A percentile compares a stretch with the other conserved stretches of the same genome.
Conservation (phyloP, 2,113 vertebrate species). For the Sebastes schlegelii region DNA sequence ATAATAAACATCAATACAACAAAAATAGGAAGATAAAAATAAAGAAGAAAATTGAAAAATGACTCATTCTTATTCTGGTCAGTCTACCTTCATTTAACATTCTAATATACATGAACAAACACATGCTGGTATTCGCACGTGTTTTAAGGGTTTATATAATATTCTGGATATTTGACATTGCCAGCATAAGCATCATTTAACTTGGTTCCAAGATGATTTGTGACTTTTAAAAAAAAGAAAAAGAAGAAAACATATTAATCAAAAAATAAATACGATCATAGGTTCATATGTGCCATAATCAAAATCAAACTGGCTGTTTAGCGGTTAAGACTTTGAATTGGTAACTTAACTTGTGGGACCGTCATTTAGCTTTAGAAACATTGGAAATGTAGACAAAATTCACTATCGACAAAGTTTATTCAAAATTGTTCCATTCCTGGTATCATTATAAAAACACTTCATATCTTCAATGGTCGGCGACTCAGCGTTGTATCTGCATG, state of each 20-base stretch:
- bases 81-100: not conserved
- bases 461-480: not conserved
- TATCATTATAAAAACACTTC: not conserved
- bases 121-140: not conserved
- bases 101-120: not conserved
- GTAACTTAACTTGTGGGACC: too few relatives aligned
- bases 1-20: not conserved
- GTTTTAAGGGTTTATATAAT: not conserved
- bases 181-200: not conserved
- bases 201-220: not conserved
- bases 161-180: not conserved
- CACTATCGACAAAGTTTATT: not conserved
- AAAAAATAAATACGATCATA: not conserved
- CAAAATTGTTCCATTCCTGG: not conserved
- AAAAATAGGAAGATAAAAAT: not conserved
- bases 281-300: not conserved
- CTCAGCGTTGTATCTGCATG: too few relatives aligned
- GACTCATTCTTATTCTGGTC: not conserved
- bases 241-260: not conserved
- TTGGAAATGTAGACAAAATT: not conserved
- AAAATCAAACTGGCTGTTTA: not conserved
- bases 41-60: not conserved
- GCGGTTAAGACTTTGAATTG: not conserved
- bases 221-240: not conserved
- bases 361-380: not conserved